Conservation (phyloP, 2,113 vertebrate species). For the Synodontis membranacea region DNA sequence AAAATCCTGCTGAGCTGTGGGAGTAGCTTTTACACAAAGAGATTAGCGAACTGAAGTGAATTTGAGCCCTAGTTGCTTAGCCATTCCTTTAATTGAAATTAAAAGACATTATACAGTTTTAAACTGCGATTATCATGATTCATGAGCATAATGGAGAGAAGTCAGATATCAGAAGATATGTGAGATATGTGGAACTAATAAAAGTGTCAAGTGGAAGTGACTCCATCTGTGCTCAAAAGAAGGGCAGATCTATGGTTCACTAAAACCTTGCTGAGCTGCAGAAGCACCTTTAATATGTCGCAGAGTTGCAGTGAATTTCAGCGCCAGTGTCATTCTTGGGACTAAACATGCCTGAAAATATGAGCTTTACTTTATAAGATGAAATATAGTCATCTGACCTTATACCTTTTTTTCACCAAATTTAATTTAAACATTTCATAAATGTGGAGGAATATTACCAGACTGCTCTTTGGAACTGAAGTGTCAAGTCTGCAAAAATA, state of each 20-base stretch:
- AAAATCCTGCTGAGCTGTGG: constrained; percentile 25
- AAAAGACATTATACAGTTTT: constrained; percentile 22
- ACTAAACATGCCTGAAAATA: constrained; percentile 56
- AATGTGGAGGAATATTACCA: constrained; percentile 61
- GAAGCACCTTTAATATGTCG: constrained; percentile 48
- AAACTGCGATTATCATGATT: constrained; percentile 1
- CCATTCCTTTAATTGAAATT: constrained; percentile 33
- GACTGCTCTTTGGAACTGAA: constrained; percentile 59
- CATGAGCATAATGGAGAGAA: constrained; percentile 20
- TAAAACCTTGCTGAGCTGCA: constrained; percentile 27
- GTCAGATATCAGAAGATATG: constrained; percentile 10
- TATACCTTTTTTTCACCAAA: constrained; percentile 55
- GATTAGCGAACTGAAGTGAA: constrained; percentile 57
- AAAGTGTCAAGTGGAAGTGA: constrained; percentile 37
- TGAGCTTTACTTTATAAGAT: constrained; percentile 64
- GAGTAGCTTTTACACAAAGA: constrained; percentile 43
- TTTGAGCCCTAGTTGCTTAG: constrained; percentile 36
- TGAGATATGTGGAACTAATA: constrained; percentile 39
- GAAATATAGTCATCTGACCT: constrained; percentile 61
- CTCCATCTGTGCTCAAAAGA: constrained; percentile 40
- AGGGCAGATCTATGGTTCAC: neutral
- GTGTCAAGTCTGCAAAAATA: constrained; percentile 64
- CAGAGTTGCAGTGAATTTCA: constrained; percentile 52
- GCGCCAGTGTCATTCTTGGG: constrained; percentile 39
- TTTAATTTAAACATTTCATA: constrained; percentile 59